phyloP scores from a whole-genome alignment of 1,140 invertebrate species.

The Caenorhabditis tropicalis region DNA sequence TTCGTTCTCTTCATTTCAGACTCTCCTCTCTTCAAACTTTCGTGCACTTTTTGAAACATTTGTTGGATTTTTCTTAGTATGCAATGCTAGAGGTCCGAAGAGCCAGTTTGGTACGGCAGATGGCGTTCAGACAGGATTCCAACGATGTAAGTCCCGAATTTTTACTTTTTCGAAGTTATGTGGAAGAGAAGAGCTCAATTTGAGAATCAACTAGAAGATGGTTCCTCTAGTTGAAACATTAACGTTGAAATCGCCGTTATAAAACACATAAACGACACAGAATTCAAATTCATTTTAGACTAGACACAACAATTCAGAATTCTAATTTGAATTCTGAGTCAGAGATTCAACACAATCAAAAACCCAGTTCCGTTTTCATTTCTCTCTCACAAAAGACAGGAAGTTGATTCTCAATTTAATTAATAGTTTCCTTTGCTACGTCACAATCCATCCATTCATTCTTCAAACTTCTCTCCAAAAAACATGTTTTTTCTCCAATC shows the following conservation, averaged over 20 bases:
- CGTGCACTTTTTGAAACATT: not conserved
- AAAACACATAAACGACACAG: too few relatives aligned
- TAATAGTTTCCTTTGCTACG: not conserved
- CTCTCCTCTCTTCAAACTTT: not conserved
- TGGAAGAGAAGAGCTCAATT: not conserved
- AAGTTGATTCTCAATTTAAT: not conserved
- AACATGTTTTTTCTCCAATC: not conserved
- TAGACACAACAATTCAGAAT: too few relatives aligned
- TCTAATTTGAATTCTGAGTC: too few relatives aligned
- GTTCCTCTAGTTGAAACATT: too few relatives aligned
- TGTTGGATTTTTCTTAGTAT: not conserved
- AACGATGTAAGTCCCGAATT: slow-evolving; percentile 5
- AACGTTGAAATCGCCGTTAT: too few relatives aligned
- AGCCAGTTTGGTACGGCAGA: slow-evolving; percentile 40
- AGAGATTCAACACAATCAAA: too few relatives aligned
- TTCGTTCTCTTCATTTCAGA: not conserved
- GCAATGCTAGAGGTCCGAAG: slow-evolving; percentile 48
- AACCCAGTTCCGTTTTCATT: not conserved
- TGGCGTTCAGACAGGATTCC: slow-evolving; percentile 51
- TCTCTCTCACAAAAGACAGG: too few relatives aligned
- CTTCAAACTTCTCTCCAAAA: not conserved
- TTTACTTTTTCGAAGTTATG: not conserved
- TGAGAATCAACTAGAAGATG: too few relatives aligned
- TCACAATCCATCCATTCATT: not conserved
- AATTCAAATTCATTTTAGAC: too few relatives aligned